Conservation (phyloP, 2,797 vertebrate species). For the Triplophysa bombifrons region DNA sequence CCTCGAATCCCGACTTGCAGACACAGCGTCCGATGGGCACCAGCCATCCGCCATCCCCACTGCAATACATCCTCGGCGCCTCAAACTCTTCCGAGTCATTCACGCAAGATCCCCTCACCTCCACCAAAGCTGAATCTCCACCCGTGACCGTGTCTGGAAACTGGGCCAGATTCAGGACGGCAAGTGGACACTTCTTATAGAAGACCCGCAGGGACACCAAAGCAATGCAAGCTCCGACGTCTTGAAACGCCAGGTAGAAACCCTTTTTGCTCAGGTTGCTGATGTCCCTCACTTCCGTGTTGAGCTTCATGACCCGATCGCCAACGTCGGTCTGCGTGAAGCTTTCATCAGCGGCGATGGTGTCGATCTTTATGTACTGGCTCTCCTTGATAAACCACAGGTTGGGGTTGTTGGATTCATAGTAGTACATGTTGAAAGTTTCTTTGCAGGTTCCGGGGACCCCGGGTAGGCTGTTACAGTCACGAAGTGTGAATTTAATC, state of each 20-base stretch:
- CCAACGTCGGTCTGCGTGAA: conserved; percentile 87
- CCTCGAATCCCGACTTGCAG: conserved; percentile 84
- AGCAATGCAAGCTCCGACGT: conserved; percentile 84
- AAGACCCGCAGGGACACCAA: conserved; percentile 84
- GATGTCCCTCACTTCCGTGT: conserved; percentile 85
- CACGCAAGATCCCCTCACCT: conserved; percentile 81
- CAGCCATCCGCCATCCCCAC: conserved; percentile 85
- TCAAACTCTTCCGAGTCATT: conserved; percentile 84
- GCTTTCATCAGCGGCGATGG: conserved; percentile 85
- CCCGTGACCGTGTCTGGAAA: conserved; percentile 86
- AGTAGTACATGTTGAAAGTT: conserved; percentile 88
- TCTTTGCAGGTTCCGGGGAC: conserved; percentile 86
- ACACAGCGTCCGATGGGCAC: conserved; percentile 85
- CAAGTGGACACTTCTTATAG: conserved; percentile 84
- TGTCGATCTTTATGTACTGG: conserved; percentile 85
- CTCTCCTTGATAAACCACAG: conserved; percentile 84
- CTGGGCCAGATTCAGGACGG: conserved; percentile 81
- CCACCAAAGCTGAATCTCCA: conserved; percentile 83
- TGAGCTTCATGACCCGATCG: conserved; percentile 85
- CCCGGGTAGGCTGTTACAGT: conserved; percentile 85
- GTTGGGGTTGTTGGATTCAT: conserved; percentile 82
- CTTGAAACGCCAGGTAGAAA: conserved; percentile 85
- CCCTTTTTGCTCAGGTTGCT: conserved; percentile 83
- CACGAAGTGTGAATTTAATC: conserved; percentile 86
- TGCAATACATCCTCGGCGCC: conserved; percentile 85